Percentiles rank a stretch among this genome's conserved stretches.
Conservation (phyloP, 1,140 invertebrate genomes). For the Lucilia cuprina region DNA sequence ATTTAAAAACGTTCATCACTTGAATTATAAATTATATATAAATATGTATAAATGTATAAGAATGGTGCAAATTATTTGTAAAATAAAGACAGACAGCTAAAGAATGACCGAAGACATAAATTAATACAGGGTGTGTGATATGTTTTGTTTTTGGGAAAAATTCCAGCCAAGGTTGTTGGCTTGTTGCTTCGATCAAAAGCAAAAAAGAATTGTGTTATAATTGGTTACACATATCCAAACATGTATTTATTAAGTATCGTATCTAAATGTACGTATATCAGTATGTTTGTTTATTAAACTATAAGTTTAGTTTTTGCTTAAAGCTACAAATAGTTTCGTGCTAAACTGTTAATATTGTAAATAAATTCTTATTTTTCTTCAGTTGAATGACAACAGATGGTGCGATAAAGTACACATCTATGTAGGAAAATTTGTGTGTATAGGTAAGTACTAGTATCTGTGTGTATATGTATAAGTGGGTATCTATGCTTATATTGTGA, state of each 20-base stretch:
- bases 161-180: background rate
- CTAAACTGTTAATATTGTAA: background rate
- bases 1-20: too few relatives aligned
- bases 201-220: background rate
- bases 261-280: too few relatives aligned
- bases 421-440: background rate
- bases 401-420: background rate
- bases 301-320: too few relatives aligned
- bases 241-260: too few relatives aligned
- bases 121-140: background rate
- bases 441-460: background rate
- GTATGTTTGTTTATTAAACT: too few relatives aligned
- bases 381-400: background rate
- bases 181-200: background rate
- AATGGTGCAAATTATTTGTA: too few relatives aligned
- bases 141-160: background rate
- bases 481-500: background rate
- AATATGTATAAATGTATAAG: too few relatives aligned
- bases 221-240: background rate
- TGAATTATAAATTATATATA: too few relatives aligned
- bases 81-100: background rate
- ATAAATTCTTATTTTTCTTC: background rate
- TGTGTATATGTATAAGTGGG: background rate
- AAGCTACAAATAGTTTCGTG: background rate
- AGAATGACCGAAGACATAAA: background rate